These are phyloP conservation scores for Agelastica alni DNA, from an alignment of 2,888 invertebrate species.

Conservation along the genomic window DNA sequence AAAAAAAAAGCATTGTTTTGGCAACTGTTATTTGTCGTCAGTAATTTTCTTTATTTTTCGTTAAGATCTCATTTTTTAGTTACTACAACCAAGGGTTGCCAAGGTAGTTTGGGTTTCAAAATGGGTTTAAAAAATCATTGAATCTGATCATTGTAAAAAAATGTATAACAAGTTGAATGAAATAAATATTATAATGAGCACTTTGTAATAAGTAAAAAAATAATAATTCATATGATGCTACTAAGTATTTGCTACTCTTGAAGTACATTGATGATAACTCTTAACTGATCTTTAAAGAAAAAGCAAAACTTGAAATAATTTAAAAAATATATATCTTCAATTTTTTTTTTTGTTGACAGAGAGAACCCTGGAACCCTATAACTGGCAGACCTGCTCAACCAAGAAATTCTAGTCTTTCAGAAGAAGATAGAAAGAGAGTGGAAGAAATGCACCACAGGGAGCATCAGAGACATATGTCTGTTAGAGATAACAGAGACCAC, in stretches of 20 bases:
- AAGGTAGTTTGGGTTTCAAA: too few species aligned
- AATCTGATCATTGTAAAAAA: too few species aligned
- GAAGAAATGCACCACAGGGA: slow-evolving; percentile 54
- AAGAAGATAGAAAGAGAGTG: slow-evolving; percentile 54
- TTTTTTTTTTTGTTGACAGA: slow-evolving; percentile 46
- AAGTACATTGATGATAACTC: slow-evolving; percentile 28
- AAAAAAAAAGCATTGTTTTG: too few species aligned
- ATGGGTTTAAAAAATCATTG: too few species aligned
- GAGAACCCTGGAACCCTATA: slow-evolving; percentile 61
- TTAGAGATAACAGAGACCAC: slow-evolving; percentile 49
- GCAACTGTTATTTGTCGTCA: too few species aligned
- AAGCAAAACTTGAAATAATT: too few species aligned
- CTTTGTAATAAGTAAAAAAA: not conserved
- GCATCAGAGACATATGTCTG: slow-evolving; percentile 50
- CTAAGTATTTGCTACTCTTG: slow-evolving; percentile 36
- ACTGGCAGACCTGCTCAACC: slow-evolving; percentile 61
- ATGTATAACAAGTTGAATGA: too few species aligned
- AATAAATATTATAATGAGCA: not conserved
- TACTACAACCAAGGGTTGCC: too few species aligned
- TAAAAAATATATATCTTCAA: too few species aligned
- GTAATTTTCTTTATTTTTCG: too few species aligned
- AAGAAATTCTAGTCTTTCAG: slow-evolving; percentile 46
- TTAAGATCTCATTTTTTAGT: too few species aligned
- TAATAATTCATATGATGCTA: slow-evolving; percentile 22
- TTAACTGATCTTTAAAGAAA: not conserved